A percentile compares a stretch with the other conserved stretches of the same genome.
Evolutionary conservation across 2,888 invertebrate species (phyloP).

Genomic region (Ceraclea dissimilis): DNA sequence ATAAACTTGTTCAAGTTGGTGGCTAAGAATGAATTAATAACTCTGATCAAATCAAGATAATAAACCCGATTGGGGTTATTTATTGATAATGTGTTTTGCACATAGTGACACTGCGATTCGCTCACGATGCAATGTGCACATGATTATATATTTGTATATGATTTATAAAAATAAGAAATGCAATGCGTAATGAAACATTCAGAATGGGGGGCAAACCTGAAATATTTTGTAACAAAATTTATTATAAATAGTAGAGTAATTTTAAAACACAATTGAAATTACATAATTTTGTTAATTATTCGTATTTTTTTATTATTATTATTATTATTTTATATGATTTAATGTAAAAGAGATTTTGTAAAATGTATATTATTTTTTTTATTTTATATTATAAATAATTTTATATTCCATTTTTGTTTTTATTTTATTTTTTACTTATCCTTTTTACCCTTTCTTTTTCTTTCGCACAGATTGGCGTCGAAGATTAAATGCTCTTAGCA

Average conservation of each 20-base stretch:
- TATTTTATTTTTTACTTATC: constrained; percentile 12
- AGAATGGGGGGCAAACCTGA: no score
- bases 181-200: not conserved
- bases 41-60: no score
- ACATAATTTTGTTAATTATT: no score
- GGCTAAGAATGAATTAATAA: no score
- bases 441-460: not conserved
- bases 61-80: no score
- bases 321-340: constrained; percentile 13
- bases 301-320: not conserved
- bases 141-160: not conserved
- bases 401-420: constrained; percentile 20
- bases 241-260: not conserved
- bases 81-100: no score
- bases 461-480: no score
- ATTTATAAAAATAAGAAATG: not conserved
- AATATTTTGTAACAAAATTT: not conserved
- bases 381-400: constrained; percentile 21
- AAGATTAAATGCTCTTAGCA: no score
- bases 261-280: not conserved
- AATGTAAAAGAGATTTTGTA: constrained; percentile 17
- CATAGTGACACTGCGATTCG: no score
- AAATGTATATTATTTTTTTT: constrained; percentile 22
- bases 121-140: no score
- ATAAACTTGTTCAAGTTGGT: no score